Evolutionary conservation across 1,140 invertebrate genomes (phyloP).

Genomic region (Philotrypesis tridentata): DNA sequence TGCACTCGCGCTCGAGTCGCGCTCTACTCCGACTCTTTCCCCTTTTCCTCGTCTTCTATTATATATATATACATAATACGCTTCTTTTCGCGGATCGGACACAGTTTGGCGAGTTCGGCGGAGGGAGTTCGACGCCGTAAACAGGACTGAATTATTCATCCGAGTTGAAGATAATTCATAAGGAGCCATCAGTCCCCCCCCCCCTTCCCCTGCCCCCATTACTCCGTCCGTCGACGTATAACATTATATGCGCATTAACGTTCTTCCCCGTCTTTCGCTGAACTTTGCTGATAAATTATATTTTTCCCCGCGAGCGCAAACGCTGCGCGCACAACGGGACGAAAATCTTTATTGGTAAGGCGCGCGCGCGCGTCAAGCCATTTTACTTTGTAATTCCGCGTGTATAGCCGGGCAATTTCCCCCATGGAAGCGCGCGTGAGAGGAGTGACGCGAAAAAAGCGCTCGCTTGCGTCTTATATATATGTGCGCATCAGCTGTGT

Average conservation of each 20-base stretch:
- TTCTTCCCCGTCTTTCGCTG: no score
- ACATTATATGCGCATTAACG: not conserved
- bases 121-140: slow-evolving; percentile 54
- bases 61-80: no score
- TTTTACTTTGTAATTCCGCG: slow-evolving; percentile 5
- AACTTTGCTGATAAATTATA: no score
- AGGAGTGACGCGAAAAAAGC: not conserved
- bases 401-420: not conserved
- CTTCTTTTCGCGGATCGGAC: slow-evolving; percentile 5
- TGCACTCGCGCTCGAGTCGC: not conserved
- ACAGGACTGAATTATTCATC: slow-evolving; percentile 61
- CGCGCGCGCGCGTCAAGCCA: not conserved
- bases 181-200: no score
- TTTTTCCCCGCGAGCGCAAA: no score
- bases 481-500: no score
- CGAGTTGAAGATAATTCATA: slow-evolving; percentile 53
- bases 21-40: not conserved
- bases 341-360: slow-evolving; percentile 8
- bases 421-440: no score
- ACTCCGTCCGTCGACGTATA: not conserved
- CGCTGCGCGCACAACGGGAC: no score
- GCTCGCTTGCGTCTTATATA: no score
- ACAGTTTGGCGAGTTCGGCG: slow-evolving; percentile 48
- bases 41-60: not conserved
- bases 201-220: no score